phyloP scores from a whole-genome alignment of 2,113 vertebrate genomes.

The Motacilla tschutschensis region DNA sequence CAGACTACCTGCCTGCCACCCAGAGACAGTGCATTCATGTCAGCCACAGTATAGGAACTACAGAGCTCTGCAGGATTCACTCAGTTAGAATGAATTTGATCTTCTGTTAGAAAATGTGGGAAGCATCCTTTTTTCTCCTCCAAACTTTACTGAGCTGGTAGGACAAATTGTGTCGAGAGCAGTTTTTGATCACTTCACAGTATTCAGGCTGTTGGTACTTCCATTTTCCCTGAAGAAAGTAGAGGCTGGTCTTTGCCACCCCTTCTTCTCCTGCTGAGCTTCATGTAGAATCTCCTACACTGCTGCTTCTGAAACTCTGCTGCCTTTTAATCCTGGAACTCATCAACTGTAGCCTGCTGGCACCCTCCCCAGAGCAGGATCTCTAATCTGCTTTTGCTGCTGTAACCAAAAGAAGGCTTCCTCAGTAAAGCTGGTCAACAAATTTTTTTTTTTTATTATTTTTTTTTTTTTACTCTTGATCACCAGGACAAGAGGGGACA shows the following conservation, averaged over 20 bases:
- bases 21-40: background rate
- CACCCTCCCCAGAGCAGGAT: constrained; percentile 19
- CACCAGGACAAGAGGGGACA: background rate
- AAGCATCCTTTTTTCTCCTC: background rate
- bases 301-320: constrained; percentile 19
- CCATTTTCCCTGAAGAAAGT: background rate
- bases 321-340: constrained; percentile 48
- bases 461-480: background rate
- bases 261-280: background rate
- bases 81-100: background rate
- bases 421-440: constrained; percentile 18
- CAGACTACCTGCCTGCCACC: background rate
- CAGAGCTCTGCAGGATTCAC: background rate
- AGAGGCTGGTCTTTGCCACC: background rate
- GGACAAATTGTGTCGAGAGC: background rate
- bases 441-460: background rate
- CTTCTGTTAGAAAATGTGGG: background rate
- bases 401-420: constrained; percentile 28
- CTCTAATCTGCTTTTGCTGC: constrained; percentile 34
- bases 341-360: constrained; percentile 32
- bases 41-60: background rate
- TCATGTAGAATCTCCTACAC: background rate
- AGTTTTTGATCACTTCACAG: background rate
- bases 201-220: background rate
- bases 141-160: background rate